Evolutionary conservation across 2,113 vertebrate species (phyloP).

Genomic region (Nothoprocta pentlandii): DNA sequence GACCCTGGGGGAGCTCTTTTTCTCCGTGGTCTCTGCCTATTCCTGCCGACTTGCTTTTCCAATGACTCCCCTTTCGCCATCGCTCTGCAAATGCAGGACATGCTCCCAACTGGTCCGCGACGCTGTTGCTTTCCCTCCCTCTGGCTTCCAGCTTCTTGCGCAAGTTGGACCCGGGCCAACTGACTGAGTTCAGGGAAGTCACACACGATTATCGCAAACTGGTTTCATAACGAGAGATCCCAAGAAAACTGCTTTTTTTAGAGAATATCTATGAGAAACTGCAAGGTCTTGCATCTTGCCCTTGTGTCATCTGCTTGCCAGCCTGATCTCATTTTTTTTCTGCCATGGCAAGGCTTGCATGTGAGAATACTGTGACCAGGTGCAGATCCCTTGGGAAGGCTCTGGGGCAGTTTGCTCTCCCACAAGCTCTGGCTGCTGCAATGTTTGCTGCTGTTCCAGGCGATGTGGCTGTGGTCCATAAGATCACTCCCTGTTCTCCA

Average conservation of each 20-base stretch:
- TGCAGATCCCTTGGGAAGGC: background rate
- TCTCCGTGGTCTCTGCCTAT: background rate
- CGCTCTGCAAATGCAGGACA: background rate
- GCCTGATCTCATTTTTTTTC: background rate
- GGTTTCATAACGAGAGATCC: background rate
- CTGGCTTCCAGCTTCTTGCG: background rate
- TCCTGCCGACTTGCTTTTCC: background rate
- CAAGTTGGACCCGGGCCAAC: background rate
- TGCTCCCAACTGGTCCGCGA: fast-evolving
- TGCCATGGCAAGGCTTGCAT: fast-evolving
- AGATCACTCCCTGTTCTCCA: background rate
- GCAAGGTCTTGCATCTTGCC: fast-evolving
- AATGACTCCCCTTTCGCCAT: background rate
- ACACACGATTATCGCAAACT: fast-evolving
- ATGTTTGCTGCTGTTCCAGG: background rate
- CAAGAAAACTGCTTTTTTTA: background rate
- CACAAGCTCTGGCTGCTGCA: background rate
- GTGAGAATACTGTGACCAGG: background rate
- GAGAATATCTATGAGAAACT: background rate
- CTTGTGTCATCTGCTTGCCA: background rate
- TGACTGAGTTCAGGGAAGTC: background rate
- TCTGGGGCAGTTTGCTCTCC: background rate
- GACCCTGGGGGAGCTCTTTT: background rate
- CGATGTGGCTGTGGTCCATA: fast-evolving
- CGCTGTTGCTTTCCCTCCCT: background rate